phyloP scores from a whole-genome alignment of 2,888 invertebrate species.

The Hyppa rectilinea region DNA sequence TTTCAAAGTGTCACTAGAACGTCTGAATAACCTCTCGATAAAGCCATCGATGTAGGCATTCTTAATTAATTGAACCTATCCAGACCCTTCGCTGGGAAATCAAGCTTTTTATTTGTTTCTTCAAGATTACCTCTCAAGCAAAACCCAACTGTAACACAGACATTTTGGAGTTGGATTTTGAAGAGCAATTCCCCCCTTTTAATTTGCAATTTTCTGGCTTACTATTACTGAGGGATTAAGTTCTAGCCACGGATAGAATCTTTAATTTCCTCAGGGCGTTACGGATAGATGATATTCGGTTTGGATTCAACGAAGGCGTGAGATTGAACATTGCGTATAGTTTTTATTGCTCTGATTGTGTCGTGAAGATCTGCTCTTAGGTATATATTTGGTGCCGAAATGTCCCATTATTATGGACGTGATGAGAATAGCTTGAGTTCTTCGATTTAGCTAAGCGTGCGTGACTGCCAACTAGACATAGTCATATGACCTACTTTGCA shows the following conservation, averaged over 20 bases:
- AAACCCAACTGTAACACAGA: constrained; percentile 62
- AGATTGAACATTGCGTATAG: constrained; percentile 64
- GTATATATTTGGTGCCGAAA: constrained; percentile 47
- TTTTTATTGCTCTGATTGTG: constrained; percentile 63
- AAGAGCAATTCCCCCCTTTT: constrained; percentile 68
- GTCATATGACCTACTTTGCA: too few relatives aligned
- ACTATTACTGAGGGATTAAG: constrained; percentile 87
- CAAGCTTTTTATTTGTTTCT: constrained; percentile 83
- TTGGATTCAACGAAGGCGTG: constrained; percentile 71
- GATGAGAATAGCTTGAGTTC: constrained; percentile 33
- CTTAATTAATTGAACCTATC: constrained; percentile 87
- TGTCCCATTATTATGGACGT: constrained; percentile 59
- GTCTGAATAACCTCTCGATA: constrained; percentile 72
- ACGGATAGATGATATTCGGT: constrained; percentile 80
- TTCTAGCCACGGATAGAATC: constrained; percentile 87
- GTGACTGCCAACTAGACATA: background rate
- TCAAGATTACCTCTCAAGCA: constrained; percentile 35
- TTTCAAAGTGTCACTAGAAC: constrained; percentile 29
- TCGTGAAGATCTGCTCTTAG: constrained; percentile 37
- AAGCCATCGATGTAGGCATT: constrained; percentile 78
- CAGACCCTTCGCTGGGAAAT: constrained; percentile 79
- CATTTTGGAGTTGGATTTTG: constrained; percentile 60
- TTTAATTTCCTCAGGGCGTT: constrained; percentile 89
- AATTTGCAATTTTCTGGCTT: constrained; percentile 89
- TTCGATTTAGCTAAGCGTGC: constrained; percentile 22